Evolutionary conservation across 2,888 invertebrate genomes (phyloP), one percentile per base, ranked within the genome.

Genomic region (Netelia melanura): DNA sequence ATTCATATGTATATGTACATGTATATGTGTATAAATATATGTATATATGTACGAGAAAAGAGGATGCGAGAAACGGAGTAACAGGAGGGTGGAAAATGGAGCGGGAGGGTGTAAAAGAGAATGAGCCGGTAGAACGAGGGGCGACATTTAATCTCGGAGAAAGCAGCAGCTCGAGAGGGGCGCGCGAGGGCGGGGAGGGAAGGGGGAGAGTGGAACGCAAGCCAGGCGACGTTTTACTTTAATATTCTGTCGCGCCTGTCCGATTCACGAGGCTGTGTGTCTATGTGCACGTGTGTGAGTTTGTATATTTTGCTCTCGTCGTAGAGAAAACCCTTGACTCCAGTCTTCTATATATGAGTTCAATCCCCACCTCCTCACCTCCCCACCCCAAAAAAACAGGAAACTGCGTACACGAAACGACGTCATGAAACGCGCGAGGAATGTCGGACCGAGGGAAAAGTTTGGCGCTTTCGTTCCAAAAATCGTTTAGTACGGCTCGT

Each of bases 61-160:
- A 75, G 75, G 84, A 70, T 75, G 79, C 68, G 71, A 68, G 52
- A 81, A 85, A 77, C 64, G 75, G 58, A 38, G 75, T 79, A 70
- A 71, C 62, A 58, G 56, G 82, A 82, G 81, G 79, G 75, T 64
- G 62, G 75, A 76, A 65, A 54, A 68, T 52, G 61, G 62, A 71
- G 52, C 62, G 54, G 5, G 72, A 78, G 68, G 38, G 38, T 38
- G 38, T 38, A 38, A 72, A 79, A 77, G 67, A 65, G 81, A 85
- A 83, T 70, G 83, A 76, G 80, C 82, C 78, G 76, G 30, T 74
- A 72, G 76, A 81, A 81, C 72, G 83, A 84, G 83, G 85, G 88
- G 77, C 89, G 90, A 91, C 91, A 89, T 92, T 92, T 92, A 92
- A 92, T 92, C 91, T 91, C 90, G 89, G 87, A 90, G 89, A 92